A percentile compares a stretch with the other conserved stretches of the same genome.
Evolutionary conservation across 2,888 invertebrate species (phyloP).

Genomic region (Hedychridium roseum): DNA sequence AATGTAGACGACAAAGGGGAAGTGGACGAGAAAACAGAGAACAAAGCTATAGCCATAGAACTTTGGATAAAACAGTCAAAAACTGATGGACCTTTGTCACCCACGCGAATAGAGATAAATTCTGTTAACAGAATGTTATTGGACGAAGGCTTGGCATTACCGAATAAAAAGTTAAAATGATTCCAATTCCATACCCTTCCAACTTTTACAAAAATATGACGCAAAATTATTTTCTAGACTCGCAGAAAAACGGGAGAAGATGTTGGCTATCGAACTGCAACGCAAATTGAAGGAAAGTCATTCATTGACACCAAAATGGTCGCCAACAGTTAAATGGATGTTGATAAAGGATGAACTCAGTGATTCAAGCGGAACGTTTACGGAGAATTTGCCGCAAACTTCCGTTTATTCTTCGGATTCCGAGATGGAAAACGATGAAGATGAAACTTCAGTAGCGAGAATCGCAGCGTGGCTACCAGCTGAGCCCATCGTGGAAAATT

Average conservation of each 20-base stretch:
- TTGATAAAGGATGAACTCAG: neutral
- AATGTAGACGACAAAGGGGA: neutral
- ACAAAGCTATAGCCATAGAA: constrained; percentile 66
- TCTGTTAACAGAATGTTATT: constrained; percentile 75
- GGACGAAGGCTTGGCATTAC: constrained; percentile 72
- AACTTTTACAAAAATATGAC: no score
- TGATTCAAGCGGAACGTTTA: neutral
- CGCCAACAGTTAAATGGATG: constrained; percentile 21
- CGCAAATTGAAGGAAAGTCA: constrained; percentile 33
- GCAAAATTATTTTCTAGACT: no score
- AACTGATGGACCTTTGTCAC: constrained; percentile 73
- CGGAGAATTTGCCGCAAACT: neutral
- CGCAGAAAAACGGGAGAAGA: no score
- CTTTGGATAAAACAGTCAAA: constrained; percentile 72
- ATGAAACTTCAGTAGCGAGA: neutral
- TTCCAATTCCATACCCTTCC: no score
- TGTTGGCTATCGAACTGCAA: constrained; percentile 50
- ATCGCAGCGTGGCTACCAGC: constrained; percentile 70
- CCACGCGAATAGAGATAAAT: constrained; percentile 70
- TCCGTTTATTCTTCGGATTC: neutral
- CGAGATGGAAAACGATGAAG: neutral
- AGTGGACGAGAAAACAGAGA: constrained; percentile 32
- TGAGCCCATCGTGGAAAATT: constrained; percentile 63
- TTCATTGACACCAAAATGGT: no score
- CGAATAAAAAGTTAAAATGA: constrained; percentile 46